Percentiles rank a stretch among this genome's conserved stretches.
Conservation (phyloP, 2,113 vertebrate species). For the cattle (Bos taurus) region ARS-UCD2.0 NC_037357.1:60830001-60830500, state of each 20-base stretch:
- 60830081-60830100: neutral
- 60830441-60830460: neutral
- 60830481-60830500: neutral
- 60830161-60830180: neutral
- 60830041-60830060: neutral
- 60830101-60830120: neutral
- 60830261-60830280: neutral
- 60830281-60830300: neutral
- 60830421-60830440: neutral
- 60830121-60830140: neutral
- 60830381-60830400: neutral
- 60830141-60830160: neutral
- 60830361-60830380: neutral
- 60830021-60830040: neutral
- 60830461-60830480: neutral
- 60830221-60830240: neutral
- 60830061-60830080: neutral
- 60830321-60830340: neutral
- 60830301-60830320: neutral
- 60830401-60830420: neutral
- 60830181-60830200: neutral
- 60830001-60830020: neutral
- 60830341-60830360: neutral
- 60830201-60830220: neutral
- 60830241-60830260: conserved; percentile 5